These are phyloP conservation scores for Eulemur coronatus DNA, from an alignment of 2,797 vertebrate species.

Conservation along the genomic window DNA sequence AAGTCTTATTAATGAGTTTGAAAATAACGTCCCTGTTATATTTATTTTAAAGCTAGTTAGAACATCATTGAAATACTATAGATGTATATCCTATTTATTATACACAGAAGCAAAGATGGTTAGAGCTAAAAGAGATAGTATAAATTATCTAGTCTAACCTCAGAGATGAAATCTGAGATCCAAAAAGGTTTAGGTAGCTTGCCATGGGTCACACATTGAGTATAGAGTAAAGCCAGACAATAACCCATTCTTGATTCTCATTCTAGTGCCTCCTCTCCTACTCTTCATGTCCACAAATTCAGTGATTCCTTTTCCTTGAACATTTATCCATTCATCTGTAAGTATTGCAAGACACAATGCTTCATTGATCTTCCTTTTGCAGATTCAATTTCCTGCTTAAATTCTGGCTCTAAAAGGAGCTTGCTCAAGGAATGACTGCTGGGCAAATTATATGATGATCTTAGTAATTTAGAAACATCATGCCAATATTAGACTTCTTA, in stretches of 20 bases:
- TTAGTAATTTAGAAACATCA: conserved; percentile 67
- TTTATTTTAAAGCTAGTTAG: conserved; percentile 38
- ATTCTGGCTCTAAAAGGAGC: conserved; percentile 52
- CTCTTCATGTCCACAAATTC: conserved; percentile 46
- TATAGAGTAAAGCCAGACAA: neutral
- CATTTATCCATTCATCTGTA: conserved; percentile 64
- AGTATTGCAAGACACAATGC: conserved; percentile 38
- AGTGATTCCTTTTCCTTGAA: conserved; percentile 77
- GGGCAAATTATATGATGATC: conserved; percentile 66
- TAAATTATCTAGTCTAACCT: neutral
- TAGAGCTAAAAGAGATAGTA: neutral
- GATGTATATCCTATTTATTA: neutral
- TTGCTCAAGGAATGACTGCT: conserved; percentile 61
- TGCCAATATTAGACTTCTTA: conserved; percentile 65
- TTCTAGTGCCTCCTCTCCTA: neutral
- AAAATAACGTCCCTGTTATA: neutral
- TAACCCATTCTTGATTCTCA: neutral
- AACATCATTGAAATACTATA: neutral
- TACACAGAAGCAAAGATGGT: neutral
- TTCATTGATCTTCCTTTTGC: conserved; percentile 58
- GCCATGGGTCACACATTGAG: neutral
- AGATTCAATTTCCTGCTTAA: conserved; percentile 69
- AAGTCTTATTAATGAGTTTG: conserved; percentile 10
- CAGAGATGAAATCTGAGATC: neutral
- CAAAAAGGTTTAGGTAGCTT: neutral